Percentiles rank a stretch among this genome's conserved stretches.
Conservation (phyloP, 1,140 invertebrate species). For the Euglossa dilemma region DNA sequence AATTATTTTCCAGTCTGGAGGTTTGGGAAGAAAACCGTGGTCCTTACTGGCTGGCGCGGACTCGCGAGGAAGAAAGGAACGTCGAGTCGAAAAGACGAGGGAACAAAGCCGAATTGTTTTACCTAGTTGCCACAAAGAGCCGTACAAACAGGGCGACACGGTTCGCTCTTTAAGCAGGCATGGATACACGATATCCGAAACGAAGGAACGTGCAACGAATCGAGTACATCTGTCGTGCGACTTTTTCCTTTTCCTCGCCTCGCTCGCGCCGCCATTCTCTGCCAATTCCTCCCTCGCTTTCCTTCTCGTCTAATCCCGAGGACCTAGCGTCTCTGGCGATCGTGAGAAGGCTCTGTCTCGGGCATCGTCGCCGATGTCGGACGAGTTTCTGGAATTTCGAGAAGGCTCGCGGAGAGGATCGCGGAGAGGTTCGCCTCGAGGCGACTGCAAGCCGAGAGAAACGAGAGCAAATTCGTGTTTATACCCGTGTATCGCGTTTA, state of each 20-base stretch:
- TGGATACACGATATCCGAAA: neutral
- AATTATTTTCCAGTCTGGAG: too few species aligned
- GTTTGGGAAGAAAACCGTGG: too few species aligned
- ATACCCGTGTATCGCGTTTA: too few species aligned
- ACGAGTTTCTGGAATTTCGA: neutral
- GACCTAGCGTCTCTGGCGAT: too few species aligned
- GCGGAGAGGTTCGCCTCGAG: too few species aligned
- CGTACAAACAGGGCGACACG: neutral
- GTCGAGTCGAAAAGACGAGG: neutral
- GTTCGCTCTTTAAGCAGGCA: neutral
- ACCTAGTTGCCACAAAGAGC: neutral
- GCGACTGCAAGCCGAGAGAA: too few species aligned
- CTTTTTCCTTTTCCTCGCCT: neutral
- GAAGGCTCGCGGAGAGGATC: neutral
- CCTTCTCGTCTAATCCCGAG: neutral
- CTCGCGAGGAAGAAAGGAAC: neutral
- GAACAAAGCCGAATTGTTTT: conserved; percentile 22
- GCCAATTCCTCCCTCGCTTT: neutral
- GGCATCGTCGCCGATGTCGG: neutral
- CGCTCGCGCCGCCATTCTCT: too few species aligned
- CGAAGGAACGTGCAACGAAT: conserved; percentile 18
- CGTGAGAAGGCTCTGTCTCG: too few species aligned
- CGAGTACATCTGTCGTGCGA: neutral
- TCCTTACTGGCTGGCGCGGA: too few species aligned
- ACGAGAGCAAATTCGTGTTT: neutral